A percentile compares a stretch with the other conserved stretches of the same genome.
Evolutionary conservation across 2,113 vertebrate species (phyloP).

Genomic region (Anser brachyrhynchus): DNA sequence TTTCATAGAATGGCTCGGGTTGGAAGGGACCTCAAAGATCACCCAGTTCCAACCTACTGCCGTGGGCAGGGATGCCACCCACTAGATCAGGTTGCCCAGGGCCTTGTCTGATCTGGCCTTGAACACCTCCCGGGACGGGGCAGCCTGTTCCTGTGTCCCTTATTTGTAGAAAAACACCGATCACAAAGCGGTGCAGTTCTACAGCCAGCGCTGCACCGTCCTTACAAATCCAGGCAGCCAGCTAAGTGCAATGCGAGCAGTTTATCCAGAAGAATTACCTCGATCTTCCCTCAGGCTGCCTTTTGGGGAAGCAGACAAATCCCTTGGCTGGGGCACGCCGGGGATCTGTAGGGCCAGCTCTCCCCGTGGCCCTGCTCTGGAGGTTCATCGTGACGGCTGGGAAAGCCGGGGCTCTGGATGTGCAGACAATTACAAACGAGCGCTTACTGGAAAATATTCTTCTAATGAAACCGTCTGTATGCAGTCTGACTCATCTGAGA

Average conservation of each 20-base stretch:
- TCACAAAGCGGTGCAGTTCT: background rate
- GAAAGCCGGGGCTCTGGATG: background rate
- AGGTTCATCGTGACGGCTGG: background rate
- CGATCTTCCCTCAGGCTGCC: background rate
- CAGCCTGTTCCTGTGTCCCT: too few species aligned
- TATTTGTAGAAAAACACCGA: background rate
- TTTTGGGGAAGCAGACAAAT: background rate
- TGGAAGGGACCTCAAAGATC: too few species aligned
- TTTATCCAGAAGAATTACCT: background rate
- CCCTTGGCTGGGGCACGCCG: background rate
- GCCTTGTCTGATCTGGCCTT: too few species aligned
- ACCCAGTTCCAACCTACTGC: too few species aligned
- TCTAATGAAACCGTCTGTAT: background rate
- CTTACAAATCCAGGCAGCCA: background rate
- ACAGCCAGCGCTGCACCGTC: background rate
- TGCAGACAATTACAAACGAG: slow-evolving; percentile 9
- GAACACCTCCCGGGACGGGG: too few species aligned
- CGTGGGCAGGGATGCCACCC: too few species aligned
- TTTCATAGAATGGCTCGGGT: too few species aligned
- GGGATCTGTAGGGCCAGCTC: background rate
- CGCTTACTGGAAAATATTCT: background rate
- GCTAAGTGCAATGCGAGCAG: background rate
- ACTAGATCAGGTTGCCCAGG: too few species aligned
- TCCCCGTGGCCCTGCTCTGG: background rate
- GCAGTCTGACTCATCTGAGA: slow-evolving; percentile 57